These are phyloP conservation scores for Sturnus vulgaris DNA, from an alignment of 2,113 vertebrate species.

Conservation along the genomic window DNA sequence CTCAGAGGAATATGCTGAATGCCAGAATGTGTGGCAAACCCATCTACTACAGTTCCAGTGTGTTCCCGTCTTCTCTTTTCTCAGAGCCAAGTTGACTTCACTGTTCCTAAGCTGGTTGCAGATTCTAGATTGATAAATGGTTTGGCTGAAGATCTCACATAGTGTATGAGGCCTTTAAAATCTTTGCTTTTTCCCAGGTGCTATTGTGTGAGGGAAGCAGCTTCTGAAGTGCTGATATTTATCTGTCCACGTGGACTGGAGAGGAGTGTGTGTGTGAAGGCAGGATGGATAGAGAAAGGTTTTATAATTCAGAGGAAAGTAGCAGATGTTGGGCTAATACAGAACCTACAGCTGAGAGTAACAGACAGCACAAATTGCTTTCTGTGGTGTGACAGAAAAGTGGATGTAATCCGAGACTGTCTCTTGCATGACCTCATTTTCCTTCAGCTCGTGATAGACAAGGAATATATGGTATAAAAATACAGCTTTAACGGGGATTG, in stretches of 20 bases:
- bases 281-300: background rate
- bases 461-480: background rate
- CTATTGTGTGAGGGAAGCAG: background rate
- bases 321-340: background rate
- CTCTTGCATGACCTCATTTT: background rate
- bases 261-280: background rate
- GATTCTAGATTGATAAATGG: background rate
- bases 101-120: background rate
- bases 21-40: conserved; percentile 36
- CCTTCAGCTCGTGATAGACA: background rate
- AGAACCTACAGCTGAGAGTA: background rate
- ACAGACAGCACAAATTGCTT: background rate
- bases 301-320: background rate
- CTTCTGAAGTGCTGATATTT: background rate
- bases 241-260: background rate
- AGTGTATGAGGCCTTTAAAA: background rate
- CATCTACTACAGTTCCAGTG: background rate
- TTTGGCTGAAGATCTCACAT: background rate
- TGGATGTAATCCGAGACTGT: background rate
- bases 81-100: background rate
- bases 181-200: background rate
- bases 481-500: background rate
- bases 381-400: background rate
- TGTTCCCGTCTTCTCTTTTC: background rate
- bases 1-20: background rate